A percentile compares a stretch with the other conserved stretches of the same genome.
Conservation (phyloP, 1,140 invertebrate species). For the Daktulosphaira vitifoliae region DNA sequence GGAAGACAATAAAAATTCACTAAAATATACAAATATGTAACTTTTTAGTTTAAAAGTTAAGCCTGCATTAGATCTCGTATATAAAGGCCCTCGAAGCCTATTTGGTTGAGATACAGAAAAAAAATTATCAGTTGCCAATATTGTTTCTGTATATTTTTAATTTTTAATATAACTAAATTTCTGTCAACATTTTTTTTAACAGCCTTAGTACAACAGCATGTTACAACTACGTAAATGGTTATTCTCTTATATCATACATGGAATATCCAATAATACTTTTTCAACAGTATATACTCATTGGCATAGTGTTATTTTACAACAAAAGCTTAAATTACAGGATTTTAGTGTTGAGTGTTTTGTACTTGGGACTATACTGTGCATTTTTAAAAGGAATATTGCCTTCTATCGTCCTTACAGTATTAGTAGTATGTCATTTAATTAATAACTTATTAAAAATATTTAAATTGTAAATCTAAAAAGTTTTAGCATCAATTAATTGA, state of each 20-base stretch:
- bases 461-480: background rate
- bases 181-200: slow-evolving; percentile 45
- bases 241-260: slow-evolving; percentile 58
- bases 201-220: slow-evolving; percentile 61
- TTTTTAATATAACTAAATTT: too few species aligned
- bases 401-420: slow-evolving; percentile 48
- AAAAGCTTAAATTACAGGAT: slow-evolving; percentile 45
- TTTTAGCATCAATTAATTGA: slow-evolving; percentile 34
- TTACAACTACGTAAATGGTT: slow-evolving; percentile 60
- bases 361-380: slow-evolving; percentile 45
- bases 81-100: too few species aligned
- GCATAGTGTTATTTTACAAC: slow-evolving; percentile 54
- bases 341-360: slow-evolving; percentile 44
- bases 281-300: slow-evolving; percentile 59
- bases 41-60: too few species aligned
- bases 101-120: too few species aligned
- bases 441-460: background rate
- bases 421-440: slow-evolving; percentile 51
- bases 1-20: too few species aligned
- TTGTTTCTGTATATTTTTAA: too few species aligned
- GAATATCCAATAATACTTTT: slow-evolving; percentile 62
- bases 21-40: too few species aligned
- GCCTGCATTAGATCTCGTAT: too few species aligned
- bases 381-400: slow-evolving; percentile 50
- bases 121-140: too few species aligned